phyloP scores from a whole-genome alignment of 2,113 vertebrate species.

The Heptranchias perlo region DNA sequence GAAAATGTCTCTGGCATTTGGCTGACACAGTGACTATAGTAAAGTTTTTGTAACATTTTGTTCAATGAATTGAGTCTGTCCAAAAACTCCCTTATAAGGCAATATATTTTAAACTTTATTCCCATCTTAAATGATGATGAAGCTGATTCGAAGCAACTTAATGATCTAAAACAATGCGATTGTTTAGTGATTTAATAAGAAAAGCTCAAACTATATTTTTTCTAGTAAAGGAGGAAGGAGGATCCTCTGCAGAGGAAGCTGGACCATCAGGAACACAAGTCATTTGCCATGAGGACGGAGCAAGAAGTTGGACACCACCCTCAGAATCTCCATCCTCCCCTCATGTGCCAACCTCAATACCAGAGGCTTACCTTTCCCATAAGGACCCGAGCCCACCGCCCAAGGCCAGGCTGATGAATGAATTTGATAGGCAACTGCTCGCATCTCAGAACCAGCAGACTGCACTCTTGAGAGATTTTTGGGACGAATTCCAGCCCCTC shows the following conservation, averaged over 20 bases:
- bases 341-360: neutral
- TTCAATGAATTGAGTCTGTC: no score
- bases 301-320: slow-evolving; percentile 27
- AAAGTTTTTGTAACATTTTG: neutral
- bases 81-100: neutral
- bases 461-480: slow-evolving; percentile 30
- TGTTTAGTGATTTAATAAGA: neutral
- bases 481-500: slow-evolving; percentile 23
- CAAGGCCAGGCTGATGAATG: neutral
- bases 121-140: neutral
- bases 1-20: neutral
- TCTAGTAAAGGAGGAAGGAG: slow-evolving; percentile 24
- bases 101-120: neutral
- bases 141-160: neutral
- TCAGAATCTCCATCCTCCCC: slow-evolving; percentile 9
- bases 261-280: neutral
- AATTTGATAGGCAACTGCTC: slow-evolving; percentile 20
- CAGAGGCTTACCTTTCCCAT: neutral
- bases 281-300: neutral
- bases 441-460: slow-evolving; percentile 21
- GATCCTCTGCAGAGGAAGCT: neutral
- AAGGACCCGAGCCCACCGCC: neutral
- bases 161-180: neutral
- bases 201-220: neutral
- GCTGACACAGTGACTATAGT: neutral